Evolutionary conservation across 2,113 vertebrate species (phyloP).

Genomic region (Solea solea): DNA sequence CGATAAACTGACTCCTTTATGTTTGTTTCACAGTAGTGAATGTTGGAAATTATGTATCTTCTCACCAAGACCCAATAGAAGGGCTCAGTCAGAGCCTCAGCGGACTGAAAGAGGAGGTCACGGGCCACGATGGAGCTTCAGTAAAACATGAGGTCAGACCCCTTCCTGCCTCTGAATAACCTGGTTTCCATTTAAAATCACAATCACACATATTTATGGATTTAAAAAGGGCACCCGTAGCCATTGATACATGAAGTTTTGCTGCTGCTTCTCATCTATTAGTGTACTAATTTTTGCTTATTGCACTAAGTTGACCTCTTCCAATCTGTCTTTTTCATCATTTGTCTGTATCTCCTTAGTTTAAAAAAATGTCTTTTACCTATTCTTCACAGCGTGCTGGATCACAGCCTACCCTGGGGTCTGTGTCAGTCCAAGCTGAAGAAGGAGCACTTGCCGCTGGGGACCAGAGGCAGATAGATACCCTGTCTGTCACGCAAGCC

Average conservation of each 20-base stretch:
- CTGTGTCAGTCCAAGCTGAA: constrained; percentile 25
- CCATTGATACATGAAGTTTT: too few species aligned
- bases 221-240: background rate
- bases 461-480: constrained; percentile 43
- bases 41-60: constrained; percentile 31
- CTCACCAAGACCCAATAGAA: constrained; percentile 41
- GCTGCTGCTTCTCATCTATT: too few species aligned
- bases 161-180: background rate
- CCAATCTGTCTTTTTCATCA: too few species aligned
- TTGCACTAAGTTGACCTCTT: too few species aligned
- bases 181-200: background rate
- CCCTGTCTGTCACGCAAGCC: constrained; percentile 44
- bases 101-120: constrained; percentile 65
- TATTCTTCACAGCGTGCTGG: constrained; percentile 38
- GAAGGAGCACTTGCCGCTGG: constrained; percentile 40
- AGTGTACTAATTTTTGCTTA: too few species aligned
- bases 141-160: constrained; percentile 69
- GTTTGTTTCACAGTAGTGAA: constrained; percentile 29
- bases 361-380: background rate
- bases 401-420: constrained; percentile 16
- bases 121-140: constrained; percentile 46
- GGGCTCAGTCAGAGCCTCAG: constrained; percentile 31
- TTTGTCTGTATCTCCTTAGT: too few species aligned
- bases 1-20: background rate
- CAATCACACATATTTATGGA: background rate